These are phyloP conservation scores for Bos indicus DNA, from an alignment of 2,113 vertebrate genomes.

Conservation along the genomic window DNA sequence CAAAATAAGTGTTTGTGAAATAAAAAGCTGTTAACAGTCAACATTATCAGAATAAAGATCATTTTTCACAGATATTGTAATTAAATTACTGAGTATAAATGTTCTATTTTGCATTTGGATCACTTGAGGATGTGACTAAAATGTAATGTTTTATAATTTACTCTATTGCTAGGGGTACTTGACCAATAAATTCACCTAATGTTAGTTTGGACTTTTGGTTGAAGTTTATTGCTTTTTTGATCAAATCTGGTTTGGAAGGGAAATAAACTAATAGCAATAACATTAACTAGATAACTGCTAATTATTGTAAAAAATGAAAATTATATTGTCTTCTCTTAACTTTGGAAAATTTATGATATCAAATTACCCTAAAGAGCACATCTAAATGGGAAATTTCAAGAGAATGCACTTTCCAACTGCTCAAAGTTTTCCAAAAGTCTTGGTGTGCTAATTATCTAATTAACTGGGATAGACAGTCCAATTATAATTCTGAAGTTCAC, in stretches of 20 bases:
- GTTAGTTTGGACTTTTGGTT: neutral
- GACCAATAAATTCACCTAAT: neutral
- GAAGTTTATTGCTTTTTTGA: neutral
- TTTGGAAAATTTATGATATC: constrained; percentile 23
- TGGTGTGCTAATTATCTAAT: constrained; percentile 77
- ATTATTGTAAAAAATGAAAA: constrained; percentile 36
- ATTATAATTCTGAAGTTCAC: constrained; percentile 72
- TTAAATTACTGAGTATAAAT: neutral
- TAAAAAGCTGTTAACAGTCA: neutral
- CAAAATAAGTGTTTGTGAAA: neutral
- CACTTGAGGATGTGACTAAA: neutral
- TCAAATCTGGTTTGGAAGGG: neutral
- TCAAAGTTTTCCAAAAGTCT: constrained; percentile 55
- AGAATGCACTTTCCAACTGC: constrained; percentile 55
- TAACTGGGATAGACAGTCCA: constrained; percentile 71
- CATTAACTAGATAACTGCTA: constrained; percentile 17
- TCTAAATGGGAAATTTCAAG: constrained; percentile 54
- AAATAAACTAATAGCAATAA: constrained; percentile 2
- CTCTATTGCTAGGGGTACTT: neutral
- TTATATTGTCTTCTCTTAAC: constrained; percentile 18
- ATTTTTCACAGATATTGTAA: neutral
- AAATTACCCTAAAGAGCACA: constrained; percentile 6
- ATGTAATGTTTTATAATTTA: neutral
- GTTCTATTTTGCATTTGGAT: neutral
- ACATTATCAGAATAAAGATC: neutral